Conservation (phyloP, 2,797 vertebrate genomes). For the Cichlasoma orientale region DNA sequence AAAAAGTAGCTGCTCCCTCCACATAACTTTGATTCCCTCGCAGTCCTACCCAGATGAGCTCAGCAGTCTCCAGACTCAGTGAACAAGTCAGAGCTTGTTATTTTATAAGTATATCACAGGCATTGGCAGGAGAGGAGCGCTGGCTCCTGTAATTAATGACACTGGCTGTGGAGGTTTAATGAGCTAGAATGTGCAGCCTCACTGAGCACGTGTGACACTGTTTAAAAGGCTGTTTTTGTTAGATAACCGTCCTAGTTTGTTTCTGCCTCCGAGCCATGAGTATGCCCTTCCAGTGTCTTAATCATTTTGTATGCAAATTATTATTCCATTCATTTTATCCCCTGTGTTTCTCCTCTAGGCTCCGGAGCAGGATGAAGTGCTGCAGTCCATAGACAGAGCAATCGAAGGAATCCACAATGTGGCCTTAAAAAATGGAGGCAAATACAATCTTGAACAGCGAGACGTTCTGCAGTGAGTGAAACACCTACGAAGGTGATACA, state of each 20-base stretch:
- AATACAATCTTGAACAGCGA: slow-evolving; percentile 98
- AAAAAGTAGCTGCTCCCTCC: not conserved
- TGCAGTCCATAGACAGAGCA: slow-evolving; percentile 96
- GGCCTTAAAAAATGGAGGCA: slow-evolving; percentile 94
- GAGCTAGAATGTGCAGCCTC: slow-evolving; percentile 37
- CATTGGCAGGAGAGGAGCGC: slow-evolving; percentile 38
- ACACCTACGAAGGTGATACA: not conserved
- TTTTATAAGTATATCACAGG: slow-evolving; percentile 24
- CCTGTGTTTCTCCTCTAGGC: slow-evolving; percentile 41
- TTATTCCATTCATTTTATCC: slow-evolving; percentile 48
- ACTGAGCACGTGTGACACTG: slow-evolving; percentile 16
- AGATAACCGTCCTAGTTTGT: slow-evolving; percentile 67
- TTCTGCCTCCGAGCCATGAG: slow-evolving; percentile 42
- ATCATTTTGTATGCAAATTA: slow-evolving; percentile 49
- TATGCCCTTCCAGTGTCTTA: slow-evolving; percentile 45
- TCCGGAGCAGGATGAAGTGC: slow-evolving; percentile 94
- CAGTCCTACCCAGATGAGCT: slow-evolving; percentile 45
- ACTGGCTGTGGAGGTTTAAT: slow-evolving; percentile 36
- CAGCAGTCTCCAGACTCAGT: slow-evolving; percentile 6
- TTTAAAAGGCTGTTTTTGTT: slow-evolving; percentile 53
- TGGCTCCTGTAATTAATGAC: slow-evolving; percentile 23
- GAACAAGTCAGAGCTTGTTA: slow-evolving; percentile 65
- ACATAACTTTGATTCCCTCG: not conserved
- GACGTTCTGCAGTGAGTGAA: slow-evolving; percentile 93
- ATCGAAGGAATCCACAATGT: slow-evolving; percentile 97